Conservation (phyloP, 1,140 invertebrate genomes). For the Ladona fulva region DNA sequence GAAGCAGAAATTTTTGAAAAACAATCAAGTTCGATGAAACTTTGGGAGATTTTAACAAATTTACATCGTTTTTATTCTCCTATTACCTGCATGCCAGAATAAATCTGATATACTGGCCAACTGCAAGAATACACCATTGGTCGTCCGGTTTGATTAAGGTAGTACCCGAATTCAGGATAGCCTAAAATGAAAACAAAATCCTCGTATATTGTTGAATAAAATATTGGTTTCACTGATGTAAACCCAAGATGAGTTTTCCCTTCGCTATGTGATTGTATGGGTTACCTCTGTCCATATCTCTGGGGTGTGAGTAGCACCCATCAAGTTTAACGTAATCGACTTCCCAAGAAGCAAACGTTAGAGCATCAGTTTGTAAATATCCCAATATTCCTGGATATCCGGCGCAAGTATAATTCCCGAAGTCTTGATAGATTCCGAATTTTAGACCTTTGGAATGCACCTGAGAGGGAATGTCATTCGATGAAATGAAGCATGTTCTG, state of each 20-base stretch:
- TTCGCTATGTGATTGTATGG: background rate
- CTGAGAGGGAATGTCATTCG: constrained; percentile 38
- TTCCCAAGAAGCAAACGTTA: constrained; percentile 79
- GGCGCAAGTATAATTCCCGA: constrained; percentile 70
- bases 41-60: too few relatives aligned
- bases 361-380: constrained; percentile 64
- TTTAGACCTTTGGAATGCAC: constrained; percentile 70
- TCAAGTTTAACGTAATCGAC: constrained; percentile 87
- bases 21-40: too few relatives aligned
- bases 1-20: too few relatives aligned
- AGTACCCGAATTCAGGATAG: constrained; percentile 61
- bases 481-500: background rate
- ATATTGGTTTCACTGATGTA: too few relatives aligned
- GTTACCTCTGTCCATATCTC: constrained; percentile 44
- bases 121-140: constrained; percentile 83
- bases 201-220: too few relatives aligned
- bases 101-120: constrained; percentile 81
- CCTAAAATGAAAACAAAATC: constrained; percentile 37
- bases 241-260: background rate
- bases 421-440: constrained; percentile 84
- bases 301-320: constrained; percentile 65
- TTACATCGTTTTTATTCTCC: too few relatives aligned
- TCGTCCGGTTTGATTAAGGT: constrained; percentile 67
- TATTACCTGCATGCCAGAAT: constrained; percentile 66
- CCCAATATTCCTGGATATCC: constrained; percentile 76